Percentiles rank a stretch among this genome's conserved stretches.
Conservation (phyloP, 2,113 vertebrate genomes). For the Castor canadensis region DNA sequence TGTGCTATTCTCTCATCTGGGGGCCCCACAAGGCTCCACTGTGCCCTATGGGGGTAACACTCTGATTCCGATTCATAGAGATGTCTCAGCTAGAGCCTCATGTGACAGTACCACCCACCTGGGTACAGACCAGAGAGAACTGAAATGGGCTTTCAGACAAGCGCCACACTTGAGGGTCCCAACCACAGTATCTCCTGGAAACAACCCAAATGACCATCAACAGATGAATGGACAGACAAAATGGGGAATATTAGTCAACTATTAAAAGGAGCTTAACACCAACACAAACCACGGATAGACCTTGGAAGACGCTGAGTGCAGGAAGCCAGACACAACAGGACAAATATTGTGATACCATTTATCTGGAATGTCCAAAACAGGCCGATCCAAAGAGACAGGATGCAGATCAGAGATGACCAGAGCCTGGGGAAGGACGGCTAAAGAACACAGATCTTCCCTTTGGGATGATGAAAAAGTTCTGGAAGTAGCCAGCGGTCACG, state of each 20-base stretch:
- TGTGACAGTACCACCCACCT: too few relatives aligned
- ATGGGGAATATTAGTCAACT: background rate
- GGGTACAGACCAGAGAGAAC: background rate
- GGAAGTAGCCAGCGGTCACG: background rate
- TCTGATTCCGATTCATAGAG: background rate
- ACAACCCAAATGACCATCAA: too few relatives aligned
- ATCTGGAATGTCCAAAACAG: fast-evolving
- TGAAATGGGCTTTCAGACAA: background rate
- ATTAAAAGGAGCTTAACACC: fast-evolving
- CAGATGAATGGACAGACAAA: too few relatives aligned
- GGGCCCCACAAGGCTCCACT: background rate
- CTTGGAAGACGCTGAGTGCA: too few relatives aligned
- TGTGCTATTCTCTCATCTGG: background rate
- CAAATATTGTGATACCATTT: fast-evolving
- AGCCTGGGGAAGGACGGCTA: background rate
- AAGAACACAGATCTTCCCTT: background rate
- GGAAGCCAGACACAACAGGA: background rate
- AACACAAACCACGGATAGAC: fast-evolving
- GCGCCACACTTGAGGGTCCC: background rate
- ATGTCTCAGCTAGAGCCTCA: background rate
- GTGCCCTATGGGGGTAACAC: background rate
- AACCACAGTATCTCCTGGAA: background rate
- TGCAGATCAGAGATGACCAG: background rate
- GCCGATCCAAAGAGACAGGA: background rate
- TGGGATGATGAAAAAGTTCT: background rate